These are phyloP conservation scores for Meiosimyza decipiens DNA, from an alignment of 2,888 invertebrate species.

Conservation along the genomic window DNA sequence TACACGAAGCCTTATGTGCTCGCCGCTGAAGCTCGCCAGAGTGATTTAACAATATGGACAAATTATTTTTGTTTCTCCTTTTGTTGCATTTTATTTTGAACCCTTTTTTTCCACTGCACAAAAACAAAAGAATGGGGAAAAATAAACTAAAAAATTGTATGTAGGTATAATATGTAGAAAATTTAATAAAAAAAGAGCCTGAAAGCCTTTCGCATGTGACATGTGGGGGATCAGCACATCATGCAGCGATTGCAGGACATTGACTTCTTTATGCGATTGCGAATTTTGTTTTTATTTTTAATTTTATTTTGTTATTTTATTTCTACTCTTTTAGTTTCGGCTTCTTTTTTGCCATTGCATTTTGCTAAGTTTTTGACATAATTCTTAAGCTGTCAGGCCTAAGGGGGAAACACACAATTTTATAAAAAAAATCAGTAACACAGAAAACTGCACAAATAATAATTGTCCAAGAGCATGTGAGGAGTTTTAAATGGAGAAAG, in stretches of 20 bases:
- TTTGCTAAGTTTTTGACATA: conserved; percentile 18
- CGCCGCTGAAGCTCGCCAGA: conserved; percentile 32
- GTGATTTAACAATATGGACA: conserved; percentile 41
- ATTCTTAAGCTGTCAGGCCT: conserved; percentile 24
- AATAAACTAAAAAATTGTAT: conserved; percentile 9
- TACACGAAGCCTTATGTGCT: conserved; percentile 33
- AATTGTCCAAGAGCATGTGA: not conserved
- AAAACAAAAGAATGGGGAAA: conserved; percentile 3
- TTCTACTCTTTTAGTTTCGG: not conserved
- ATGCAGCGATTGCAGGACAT: conserved; percentile 28
- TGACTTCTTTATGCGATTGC: conserved; percentile 24
- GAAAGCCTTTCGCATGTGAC: conserved; percentile 15
- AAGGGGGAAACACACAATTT: conserved; percentile 13
- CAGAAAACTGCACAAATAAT: not conserved
- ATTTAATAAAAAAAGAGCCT: conserved; percentile 7
- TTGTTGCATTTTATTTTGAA: not conserved
- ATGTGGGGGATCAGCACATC: conserved; percentile 27
- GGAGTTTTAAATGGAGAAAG: too few relatives aligned
- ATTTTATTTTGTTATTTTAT: too few relatives aligned
- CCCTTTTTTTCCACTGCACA: conserved; percentile 2
- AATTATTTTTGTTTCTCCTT: conserved; percentile 34
- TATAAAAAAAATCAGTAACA: not conserved
- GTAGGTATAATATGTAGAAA: not conserved
- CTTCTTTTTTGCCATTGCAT: not conserved
- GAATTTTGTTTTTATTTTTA: conserved; percentile 22